phyloP scores from a whole-genome alignment of 2,797 vertebrate genomes.

The Tachyglossus aculeatus region DNA sequence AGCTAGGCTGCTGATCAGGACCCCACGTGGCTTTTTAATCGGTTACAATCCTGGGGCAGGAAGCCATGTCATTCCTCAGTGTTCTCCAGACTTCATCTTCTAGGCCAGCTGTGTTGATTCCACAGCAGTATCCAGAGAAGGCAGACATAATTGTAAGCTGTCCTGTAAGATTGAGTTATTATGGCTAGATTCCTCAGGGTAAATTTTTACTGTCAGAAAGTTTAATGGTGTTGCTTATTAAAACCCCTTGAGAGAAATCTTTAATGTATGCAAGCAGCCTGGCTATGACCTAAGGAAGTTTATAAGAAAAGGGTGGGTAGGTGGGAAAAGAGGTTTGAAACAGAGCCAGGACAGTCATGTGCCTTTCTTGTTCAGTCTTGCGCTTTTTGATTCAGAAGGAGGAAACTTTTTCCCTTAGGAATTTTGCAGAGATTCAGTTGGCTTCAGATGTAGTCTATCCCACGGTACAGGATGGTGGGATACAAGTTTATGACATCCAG shows the following conservation, averaged over 20 bases:
- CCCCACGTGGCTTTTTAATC: too few species aligned
- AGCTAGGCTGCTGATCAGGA: too few species aligned
- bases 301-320: background rate
- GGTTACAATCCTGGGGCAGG: too few species aligned
- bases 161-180: slow-evolving; percentile 6
- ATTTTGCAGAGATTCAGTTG: too few species aligned
- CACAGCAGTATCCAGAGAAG: slow-evolving; percentile 19
- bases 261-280: background rate
- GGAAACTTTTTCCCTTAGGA: background rate
- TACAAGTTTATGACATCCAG: too few species aligned
- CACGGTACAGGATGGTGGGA: too few species aligned
- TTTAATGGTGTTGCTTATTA: slow-evolving; percentile 13
- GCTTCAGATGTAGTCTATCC: too few species aligned
- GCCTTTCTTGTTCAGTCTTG: too few species aligned
- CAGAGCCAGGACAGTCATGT: too few species aligned
- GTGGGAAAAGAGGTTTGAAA: too few species aligned
- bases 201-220: slow-evolving; percentile 27
- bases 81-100: too few species aligned
- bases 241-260: background rate
- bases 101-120: slow-evolving; percentile 24
- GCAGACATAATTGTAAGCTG: background rate
- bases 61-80: too few species aligned
- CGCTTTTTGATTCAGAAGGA: slow-evolving; percentile 3
- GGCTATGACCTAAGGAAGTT: background rate
- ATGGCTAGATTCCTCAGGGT: slow-evolving; percentile 18